Conservation (phyloP, 2,797 vertebrate genomes). For the Pseudochirops corinnae region DNA sequence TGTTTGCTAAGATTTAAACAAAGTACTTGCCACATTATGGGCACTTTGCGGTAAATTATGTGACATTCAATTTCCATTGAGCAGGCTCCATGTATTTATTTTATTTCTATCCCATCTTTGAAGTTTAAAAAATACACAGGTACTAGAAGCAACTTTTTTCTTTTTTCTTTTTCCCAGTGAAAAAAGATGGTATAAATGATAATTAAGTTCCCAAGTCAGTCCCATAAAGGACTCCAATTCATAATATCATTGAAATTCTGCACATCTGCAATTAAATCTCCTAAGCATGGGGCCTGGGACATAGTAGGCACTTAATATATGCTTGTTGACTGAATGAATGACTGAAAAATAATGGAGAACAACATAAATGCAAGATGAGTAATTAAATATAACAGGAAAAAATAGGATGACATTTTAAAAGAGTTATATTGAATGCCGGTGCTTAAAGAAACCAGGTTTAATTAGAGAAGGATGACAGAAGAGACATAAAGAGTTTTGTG, state of each 20-base stretch:
- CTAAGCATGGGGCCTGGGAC: not conserved
- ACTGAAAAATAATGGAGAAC: not conserved
- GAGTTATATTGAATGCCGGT: not conserved
- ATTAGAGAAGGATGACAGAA: not conserved
- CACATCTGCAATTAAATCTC: not conserved
- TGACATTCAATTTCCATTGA: constrained; percentile 14
- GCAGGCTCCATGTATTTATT: not conserved
- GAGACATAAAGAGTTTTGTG: not conserved
- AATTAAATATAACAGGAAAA: not conserved
- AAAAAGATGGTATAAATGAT: not conserved
- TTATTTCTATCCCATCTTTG: constrained; percentile 28
- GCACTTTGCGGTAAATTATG: constrained; percentile 12
- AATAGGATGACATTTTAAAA: not conserved
- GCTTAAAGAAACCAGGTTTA: not conserved
- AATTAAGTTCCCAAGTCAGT: not conserved
- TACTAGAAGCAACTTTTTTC: constrained; percentile 25
- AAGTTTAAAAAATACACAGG: constrained; percentile 60
- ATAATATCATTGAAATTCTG: not conserved
- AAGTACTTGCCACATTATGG: constrained; percentile 31
- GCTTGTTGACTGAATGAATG: not conserved
- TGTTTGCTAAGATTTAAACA: constrained; percentile 54
- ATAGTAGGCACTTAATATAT: not conserved
- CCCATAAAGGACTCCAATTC: not conserved
- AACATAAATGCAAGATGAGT: not conserved
- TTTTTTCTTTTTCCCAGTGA: not conserved